Evolutionary conservation across 2,888 invertebrate species (phyloP), one percentile per base, ranked within the genome.

Genomic region (Diachrysia chrysitis): DNA sequence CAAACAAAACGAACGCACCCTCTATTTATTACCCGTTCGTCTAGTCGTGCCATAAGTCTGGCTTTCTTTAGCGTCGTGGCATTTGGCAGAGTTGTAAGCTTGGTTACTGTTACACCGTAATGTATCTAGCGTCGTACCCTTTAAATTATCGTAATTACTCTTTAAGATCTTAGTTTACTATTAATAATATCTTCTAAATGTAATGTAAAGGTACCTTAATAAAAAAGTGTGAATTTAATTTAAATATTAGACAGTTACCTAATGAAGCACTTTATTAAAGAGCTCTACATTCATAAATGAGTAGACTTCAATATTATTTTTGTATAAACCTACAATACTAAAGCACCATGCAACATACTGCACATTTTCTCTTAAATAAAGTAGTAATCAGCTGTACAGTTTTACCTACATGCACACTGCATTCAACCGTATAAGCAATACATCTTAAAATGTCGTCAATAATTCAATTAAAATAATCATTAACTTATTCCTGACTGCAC

Each of bases 61-160:
- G 5, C 35, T 54, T 64, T 62, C 63, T 78, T 69, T 64, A 73
- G 63, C 67, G 58, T 51, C 21, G 35, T 73, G 66, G 60, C 60
- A 77, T 71, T 72, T 67, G 55, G 57, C 54, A 29, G 7, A 59
- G 51, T 66, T 66, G 66, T 35, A 48, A 57, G 54, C 5, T 35
- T 77, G 42, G 55, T n/a, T 32, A 2, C 69, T 68, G 58, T 51
- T 51, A 51, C 48, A 51, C 19, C 14, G 21, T 51, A 51, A 51
- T 51, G 21, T 51, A 51, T 21, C 48, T 21, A 51, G 10, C 48
- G 48, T 21, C 21, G 48, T 51, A 51, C 48, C 48, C 48, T 51
- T 51, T 51, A 51, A 51, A 19, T 48, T 51, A 51, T 51, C 19
- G 48, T 51, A 51, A 19, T 51, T 51, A 19, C 48, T 12, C 48